Conservation (phyloP, 2,888 invertebrate genomes). For the Axea sp. region DNA sequence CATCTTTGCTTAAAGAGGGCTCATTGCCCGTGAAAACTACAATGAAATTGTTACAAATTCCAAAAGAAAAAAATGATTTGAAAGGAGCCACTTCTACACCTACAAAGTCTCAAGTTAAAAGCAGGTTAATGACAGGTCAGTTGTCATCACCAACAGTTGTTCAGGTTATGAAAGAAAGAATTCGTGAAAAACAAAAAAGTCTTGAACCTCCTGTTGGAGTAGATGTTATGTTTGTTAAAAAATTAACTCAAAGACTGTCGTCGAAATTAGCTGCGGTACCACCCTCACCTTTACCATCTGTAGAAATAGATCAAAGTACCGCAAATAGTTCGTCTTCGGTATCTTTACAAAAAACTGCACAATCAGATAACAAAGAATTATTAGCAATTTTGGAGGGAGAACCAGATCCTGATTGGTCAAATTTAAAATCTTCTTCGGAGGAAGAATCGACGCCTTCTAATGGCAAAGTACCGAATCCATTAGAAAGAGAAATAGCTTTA, state of each 20-base stretch:
- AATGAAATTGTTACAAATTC: constrained; percentile 26
- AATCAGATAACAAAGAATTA: constrained; percentile 80
- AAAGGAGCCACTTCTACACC: constrained; percentile 33
- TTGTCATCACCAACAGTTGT: constrained; percentile 81
- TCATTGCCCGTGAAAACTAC: constrained; percentile 27
- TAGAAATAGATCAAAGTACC: constrained; percentile 47
- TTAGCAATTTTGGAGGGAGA: constrained; percentile 82
- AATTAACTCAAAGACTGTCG: constrained; percentile 81
- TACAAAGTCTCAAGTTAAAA: constrained; percentile 65
- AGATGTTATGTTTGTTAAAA: constrained; percentile 81
- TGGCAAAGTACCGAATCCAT: constrained; percentile 77
- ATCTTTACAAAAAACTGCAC: constrained; percentile 65
- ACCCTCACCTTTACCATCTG: constrained; percentile 65
- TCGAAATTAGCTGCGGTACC: constrained; percentile 76
- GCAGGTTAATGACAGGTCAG: constrained; percentile 80
- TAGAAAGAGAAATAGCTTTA: constrained; percentile 81
- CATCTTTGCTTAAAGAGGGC: constrained; percentile 40
- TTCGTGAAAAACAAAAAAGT: constrained; percentile 79
- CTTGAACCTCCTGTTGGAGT: constrained; percentile 77
- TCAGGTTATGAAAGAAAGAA: constrained; percentile 81
- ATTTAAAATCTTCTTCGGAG: constrained; percentile 70
- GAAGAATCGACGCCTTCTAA: constrained; percentile 45
- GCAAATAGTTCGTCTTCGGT: neutral
- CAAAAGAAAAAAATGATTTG: constrained; percentile 19
- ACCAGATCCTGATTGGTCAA: constrained; percentile 79